phyloP scores from a whole-genome alignment of 2,888 invertebrate species.

The Pyrgus malvae region DNA sequence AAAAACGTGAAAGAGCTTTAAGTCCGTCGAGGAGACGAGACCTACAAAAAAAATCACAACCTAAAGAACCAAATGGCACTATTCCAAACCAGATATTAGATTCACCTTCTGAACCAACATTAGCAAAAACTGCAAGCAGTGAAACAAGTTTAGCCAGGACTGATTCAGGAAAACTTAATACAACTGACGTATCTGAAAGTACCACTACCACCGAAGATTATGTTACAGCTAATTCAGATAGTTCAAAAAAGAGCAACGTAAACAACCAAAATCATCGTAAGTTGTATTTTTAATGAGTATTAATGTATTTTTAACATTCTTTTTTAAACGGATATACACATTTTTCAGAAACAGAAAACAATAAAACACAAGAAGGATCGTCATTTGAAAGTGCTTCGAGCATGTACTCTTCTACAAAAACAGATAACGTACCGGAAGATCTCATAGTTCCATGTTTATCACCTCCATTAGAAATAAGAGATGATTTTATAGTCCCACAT shows the following conservation, averaged over 20 bases:
- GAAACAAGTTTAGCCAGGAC: conserved; percentile 83
- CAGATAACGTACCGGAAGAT: conserved; percentile 85
- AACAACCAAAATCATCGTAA: conserved; percentile 72
- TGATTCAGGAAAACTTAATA: conserved; percentile 87
- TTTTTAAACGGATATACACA: not conserved
- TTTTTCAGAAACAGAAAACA: conserved; percentile 79
- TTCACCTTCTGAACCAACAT: conserved; percentile 58
- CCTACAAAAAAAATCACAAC: conserved; percentile 63
- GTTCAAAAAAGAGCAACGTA: conserved; percentile 84
- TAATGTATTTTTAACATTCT: conserved; percentile 3
- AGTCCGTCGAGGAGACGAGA: conserved; percentile 78
- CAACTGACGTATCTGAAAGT: conserved; percentile 92
- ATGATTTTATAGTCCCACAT: conserved; percentile 72
- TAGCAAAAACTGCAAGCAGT: conserved; percentile 62
- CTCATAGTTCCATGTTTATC: conserved; percentile 83
- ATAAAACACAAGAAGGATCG: conserved; percentile 87
- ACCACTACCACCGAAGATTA: conserved; percentile 93
- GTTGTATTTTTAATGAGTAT: conserved; percentile 35
- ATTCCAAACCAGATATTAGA: conserved; percentile 65
- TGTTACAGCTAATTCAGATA: conserved; percentile 91
- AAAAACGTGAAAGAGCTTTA: conserved; percentile 75
- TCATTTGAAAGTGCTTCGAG: conserved; percentile 95
- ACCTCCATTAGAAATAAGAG: conserved; percentile 79
- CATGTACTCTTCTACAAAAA: conserved; percentile 88
- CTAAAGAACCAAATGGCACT: conserved; percentile 69